Percentiles rank a stretch among this genome's conserved stretches.
Conservation (phyloP, 2,888 invertebrate genomes). For the Cyaniris semiargus region DNA sequence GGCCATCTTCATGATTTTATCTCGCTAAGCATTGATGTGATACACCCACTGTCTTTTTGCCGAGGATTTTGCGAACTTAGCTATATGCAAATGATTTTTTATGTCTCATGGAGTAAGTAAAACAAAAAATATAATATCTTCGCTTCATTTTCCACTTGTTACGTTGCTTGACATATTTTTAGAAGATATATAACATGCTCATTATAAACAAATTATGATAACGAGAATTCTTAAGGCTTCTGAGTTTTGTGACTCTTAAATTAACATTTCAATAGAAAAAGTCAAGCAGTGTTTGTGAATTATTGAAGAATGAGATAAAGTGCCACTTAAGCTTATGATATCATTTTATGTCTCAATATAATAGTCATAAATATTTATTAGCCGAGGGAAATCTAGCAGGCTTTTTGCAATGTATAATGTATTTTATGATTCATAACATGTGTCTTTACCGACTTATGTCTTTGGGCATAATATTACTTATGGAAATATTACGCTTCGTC, state of each 20-base stretch:
- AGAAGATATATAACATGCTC: neutral
- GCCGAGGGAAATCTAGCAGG: slow-evolving; percentile 20
- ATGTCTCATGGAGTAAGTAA: neutral
- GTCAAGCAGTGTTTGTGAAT: neutral
- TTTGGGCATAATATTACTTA: neutral
- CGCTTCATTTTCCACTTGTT: neutral
- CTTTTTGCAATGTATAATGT: slow-evolving; percentile 28
- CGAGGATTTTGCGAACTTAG: neutral
- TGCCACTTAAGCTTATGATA: neutral
- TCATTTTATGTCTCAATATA: slow-evolving; percentile 19
- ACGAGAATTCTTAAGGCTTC: neutral
- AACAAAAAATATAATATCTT: too few relatives aligned
- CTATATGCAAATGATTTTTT: too few relatives aligned
- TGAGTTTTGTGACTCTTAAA: neutral
- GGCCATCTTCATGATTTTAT: neutral
- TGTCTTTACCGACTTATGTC: neutral
- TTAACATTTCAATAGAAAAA: slow-evolving; percentile 10
- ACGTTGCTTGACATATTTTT: neutral
- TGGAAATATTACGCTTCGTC: neutral
- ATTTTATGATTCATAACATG: slow-evolving; percentile 28
- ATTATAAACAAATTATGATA: neutral
- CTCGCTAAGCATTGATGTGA: neutral
- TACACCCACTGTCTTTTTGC: neutral
- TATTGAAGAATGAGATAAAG: neutral
- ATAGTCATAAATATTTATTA: slow-evolving; percentile 30